A percentile compares a stretch with the other conserved stretches of the same genome.
Conservation (phyloP, 2,797 vertebrate species). For the Microctenopoma lineatum region DNA sequence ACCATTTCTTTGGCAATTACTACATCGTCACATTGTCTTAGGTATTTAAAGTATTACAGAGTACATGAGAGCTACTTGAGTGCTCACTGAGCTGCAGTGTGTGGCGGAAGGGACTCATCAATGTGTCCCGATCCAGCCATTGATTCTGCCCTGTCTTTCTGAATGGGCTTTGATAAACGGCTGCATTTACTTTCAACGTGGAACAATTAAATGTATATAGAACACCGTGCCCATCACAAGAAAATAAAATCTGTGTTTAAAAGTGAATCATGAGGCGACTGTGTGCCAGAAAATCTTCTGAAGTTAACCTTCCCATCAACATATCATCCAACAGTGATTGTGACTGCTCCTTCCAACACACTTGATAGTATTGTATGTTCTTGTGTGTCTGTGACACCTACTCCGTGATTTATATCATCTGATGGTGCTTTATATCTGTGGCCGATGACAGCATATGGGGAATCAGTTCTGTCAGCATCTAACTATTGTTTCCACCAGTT, state of each 20-base stretch:
- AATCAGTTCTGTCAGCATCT: conserved; percentile 68
- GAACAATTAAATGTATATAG: neutral
- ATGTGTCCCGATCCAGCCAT: conserved; percentile 23
- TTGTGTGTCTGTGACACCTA: conserved; percentile 46
- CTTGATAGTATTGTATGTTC: conserved; percentile 35
- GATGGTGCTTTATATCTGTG: conserved; percentile 65
- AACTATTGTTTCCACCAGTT: conserved; percentile 56
- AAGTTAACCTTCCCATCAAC: conserved; percentile 49
- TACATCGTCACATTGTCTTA: conserved; percentile 32
- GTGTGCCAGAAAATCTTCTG: conserved; percentile 35
- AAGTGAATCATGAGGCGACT: conserved; percentile 23
- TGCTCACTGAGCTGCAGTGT: conserved; percentile 40
- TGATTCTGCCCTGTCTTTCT: conserved; percentile 26
- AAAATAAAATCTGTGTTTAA: conserved; percentile 24
- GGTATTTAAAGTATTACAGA: conserved; percentile 33
- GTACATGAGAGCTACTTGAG: conserved; percentile 32
- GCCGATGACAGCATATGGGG: conserved; percentile 60
- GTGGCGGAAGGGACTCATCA: conserved; percentile 21
- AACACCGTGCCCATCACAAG: conserved; percentile 10
- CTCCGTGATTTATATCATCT: conserved; percentile 68
- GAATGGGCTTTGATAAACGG: conserved; percentile 9
- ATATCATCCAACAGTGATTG: conserved; percentile 55
- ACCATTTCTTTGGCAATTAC: conserved; percentile 36
- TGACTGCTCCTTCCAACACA: conserved; percentile 67
- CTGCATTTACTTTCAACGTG: conserved; percentile 9